Percentiles rank a stretch among this genome's conserved stretches.
Conservation (phyloP, 1,140 invertebrate species). For the Drosophila littoralis region DNA sequence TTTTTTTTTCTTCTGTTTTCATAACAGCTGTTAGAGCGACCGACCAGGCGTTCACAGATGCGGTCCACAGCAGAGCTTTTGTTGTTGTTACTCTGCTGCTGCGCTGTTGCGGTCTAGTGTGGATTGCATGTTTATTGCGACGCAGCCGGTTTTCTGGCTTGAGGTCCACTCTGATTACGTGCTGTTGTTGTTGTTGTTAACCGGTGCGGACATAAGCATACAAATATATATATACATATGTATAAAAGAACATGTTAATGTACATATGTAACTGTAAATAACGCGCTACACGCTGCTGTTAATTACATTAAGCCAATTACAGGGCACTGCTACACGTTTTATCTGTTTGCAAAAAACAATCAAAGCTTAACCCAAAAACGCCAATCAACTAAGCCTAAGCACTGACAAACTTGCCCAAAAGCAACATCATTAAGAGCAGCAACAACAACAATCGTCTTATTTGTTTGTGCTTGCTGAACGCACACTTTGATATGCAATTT, state of each 20-base stretch:
- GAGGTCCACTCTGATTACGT: conserved; percentile 37
- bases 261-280: conserved; percentile 2
- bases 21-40: conserved; percentile 50
- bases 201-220: conserved; percentile 20
- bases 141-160: conserved; percentile 45
- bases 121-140: conserved; percentile 33
- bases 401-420: conserved; percentile 19
- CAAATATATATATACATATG: conserved; percentile 9
- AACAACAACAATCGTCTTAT: conserved; percentile 20
- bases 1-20: conserved; percentile 16
- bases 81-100: conserved; percentile 18
- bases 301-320: conserved; percentile 54
- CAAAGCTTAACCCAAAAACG: conserved; percentile 55
- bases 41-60: conserved; percentile 19
- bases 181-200: conserved; percentile 32
- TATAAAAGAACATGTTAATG: conserved; percentile 21
- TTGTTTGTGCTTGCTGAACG: conserved; percentile 20
- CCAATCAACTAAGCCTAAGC: conserved; percentile 24
- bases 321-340: conserved; percentile 4
- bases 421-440: conserved; percentile 2
- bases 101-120: conserved; percentile 16
- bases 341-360: conserved; percentile 27
- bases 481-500: conserved; percentile 21
- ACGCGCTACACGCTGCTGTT: conserved; percentile 18
- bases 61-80: conserved; percentile 22